Evolutionary conservation across 2,113 vertebrate genomes (phyloP), one percentile per base, ranked within the genome.

Genomic region (Sisor rabdophorus): DNA sequence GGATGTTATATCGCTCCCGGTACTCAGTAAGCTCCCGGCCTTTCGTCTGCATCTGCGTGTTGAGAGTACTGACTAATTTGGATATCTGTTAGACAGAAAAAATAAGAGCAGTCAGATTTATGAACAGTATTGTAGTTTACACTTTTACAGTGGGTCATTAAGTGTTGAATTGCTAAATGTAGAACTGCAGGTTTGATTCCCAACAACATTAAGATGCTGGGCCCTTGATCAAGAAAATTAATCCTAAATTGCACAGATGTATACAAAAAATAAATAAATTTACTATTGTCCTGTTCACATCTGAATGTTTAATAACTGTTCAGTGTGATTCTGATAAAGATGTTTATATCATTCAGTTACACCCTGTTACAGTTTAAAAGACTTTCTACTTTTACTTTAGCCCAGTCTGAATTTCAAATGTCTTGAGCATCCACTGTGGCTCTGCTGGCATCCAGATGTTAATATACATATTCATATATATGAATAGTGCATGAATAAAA

Each of bases 1-100:
- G 94, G 79, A 96, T 96, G 87, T 97, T 96, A 92, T 97, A 95
- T 67, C 93, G 93, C 87, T 96, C 95, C 78, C 95, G 90, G 83
- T 95, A 96, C 80, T 97, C 96, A 3, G 93, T 96, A 20, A 98
- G 91, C 78, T 98, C 95, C 59, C 93, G 92, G 2, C 96, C 95
- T 84, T 96, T 96, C 0, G 88, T 56, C 87, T 95, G 94, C 90
- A 97, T 94, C 85, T 94, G 93, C 71, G 92, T 89, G 80, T 86
- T 93, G 85, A 97, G 83, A 1, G 92, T 81, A 78, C 94, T 93
- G 0, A 94, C 91, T 84, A 95, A 87, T 86, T 94, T 95, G 76
- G 93, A 89, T 76, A 96, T 94, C 92, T 93, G 84, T 2, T 12
- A 32, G 26, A 52, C 52, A 22, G 20, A 71, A 48, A 47, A 3